Base-by-base conservation (phyloP, 2,888 invertebrate species). In the Leucoptera coffeella region DNA sequence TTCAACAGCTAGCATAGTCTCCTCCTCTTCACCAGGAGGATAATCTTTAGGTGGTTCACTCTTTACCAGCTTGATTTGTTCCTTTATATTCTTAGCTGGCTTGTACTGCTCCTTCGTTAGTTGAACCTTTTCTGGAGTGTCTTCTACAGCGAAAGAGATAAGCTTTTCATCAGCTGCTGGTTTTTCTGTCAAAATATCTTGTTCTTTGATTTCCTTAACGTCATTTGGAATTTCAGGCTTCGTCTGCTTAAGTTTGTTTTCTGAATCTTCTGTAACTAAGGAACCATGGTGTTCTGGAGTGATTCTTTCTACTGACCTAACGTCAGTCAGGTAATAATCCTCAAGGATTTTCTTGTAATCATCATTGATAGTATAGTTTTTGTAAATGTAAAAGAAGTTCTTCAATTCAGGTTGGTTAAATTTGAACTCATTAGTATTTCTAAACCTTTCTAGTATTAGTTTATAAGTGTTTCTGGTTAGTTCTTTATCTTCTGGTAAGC, bases 371-470 rank as follows among this genome's bases (percentile, higher is more conserved):
- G 76, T 75, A 40, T 77, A 74, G 38, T 80, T 80, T 39, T 77
- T 77, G 45, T 80, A 81, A 4, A 81, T 73, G 38, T 81, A 81
- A 39, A 81, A 74, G 62, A 75, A 81, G 38, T 78, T 79, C 42
- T 78, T 77, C 34, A 81, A 56, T 35, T 80, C 77, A 2, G 80
- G 80, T 30, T 62, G 57, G 33, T 73, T 73, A 28, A 55, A 50
- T 46, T 62, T 60, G 35, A 65, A 71, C 31, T 64, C 57, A 26
- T 65, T 54, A 3, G 50, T 61, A 26, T 72, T 73, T 35, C 60
- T 67, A n/a, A 75, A 40, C 24, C 71, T 52, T 26, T 71, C 57
- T 53, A 75, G 60, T 5, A 75, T 64, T 24, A 50, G 57, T 4
- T 52, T 55, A 41, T 65, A 76, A 5, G 65, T 64, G 30, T 55